Evolutionary conservation across 2,797 vertebrate species (phyloP).

Genomic region (Paedocypris micromegethes): DNA sequence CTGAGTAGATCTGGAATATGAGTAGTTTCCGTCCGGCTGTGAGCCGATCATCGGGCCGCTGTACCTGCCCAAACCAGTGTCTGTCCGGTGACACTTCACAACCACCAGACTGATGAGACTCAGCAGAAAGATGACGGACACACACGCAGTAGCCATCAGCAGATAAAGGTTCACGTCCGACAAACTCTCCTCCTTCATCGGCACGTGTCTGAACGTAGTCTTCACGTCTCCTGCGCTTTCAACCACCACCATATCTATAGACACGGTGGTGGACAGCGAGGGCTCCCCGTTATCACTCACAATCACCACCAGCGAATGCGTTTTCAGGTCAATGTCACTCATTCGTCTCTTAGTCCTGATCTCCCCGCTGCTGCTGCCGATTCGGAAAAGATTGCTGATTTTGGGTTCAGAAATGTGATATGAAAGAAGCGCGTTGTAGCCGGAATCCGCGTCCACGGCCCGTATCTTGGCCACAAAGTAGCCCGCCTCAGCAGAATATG

Average conservation of each 20-base stretch:
- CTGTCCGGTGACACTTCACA: constrained; percentile 75
- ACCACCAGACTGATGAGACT: constrained; percentile 71
- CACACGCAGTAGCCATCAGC: constrained; percentile 75
- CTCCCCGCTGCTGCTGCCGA: constrained; percentile 78
- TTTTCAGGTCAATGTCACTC: constrained; percentile 69
- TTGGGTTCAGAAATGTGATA: constrained; percentile 74
- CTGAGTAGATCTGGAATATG: constrained; percentile 60
- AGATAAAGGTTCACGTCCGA: constrained; percentile 79
- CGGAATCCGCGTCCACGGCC: constrained; percentile 81
- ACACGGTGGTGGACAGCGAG: constrained; percentile 72
- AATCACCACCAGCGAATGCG: constrained; percentile 73
- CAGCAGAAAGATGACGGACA: constrained; percentile 81
- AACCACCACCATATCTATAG: constrained; percentile 75
- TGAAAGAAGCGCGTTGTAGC: constrained; percentile 82
- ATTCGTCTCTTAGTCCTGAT: constrained; percentile 80
- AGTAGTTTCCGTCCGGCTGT: constrained; percentile 62
- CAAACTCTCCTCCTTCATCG: constrained; percentile 58
- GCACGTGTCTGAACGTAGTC: constrained; percentile 68
- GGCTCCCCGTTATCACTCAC: constrained; percentile 81
- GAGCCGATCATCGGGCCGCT: constrained; percentile 55
- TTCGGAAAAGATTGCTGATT: constrained; percentile 73
- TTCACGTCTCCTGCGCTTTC: constrained; percentile 73
- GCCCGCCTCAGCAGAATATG: constrained; percentile 71
- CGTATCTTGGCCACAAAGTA: constrained; percentile 85
- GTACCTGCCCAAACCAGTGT: constrained; percentile 50